Evolutionary conservation across 2,797 vertebrate species (phyloP).

Genomic region (Cichlasoma orientale): DNA sequence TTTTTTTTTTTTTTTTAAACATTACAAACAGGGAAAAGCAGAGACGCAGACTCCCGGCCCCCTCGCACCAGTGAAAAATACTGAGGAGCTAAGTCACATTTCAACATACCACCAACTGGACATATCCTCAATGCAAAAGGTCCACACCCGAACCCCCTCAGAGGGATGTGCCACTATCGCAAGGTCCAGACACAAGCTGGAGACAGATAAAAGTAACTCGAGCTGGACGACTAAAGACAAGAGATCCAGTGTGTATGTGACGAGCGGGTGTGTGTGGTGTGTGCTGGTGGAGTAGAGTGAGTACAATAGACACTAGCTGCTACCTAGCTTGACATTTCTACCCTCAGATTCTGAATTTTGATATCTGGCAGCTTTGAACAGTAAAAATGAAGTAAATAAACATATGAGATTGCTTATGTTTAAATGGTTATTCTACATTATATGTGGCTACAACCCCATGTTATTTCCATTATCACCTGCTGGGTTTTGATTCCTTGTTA

Average conservation of each 20-base stretch:
- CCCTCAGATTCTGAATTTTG: not conserved
- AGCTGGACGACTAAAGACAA: conserved; percentile 5
- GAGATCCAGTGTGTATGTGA: not conserved
- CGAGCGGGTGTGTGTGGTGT: not conserved
- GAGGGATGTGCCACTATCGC: conserved; percentile 62
- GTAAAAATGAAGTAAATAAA: not conserved
- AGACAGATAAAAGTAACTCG: conserved; percentile 61
- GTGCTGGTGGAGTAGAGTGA: not conserved
- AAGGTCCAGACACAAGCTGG: conserved; percentile 47
- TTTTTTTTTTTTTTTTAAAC: no score
- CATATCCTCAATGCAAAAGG: conserved; percentile 12
- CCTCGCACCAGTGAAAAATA: not conserved
- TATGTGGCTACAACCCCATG: no score
- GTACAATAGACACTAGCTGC: not conserved
- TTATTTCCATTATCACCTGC: not conserved
- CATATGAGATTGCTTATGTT: not conserved
- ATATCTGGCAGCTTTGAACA: not conserved
- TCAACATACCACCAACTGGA: not conserved
- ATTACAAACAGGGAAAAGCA: not conserved
- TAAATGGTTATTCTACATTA: not conserved
- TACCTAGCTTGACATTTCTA: not conserved
- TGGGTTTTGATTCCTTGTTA: not conserved
- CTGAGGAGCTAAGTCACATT: not conserved
- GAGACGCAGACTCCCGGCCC: accelerated
- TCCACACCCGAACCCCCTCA: conserved; percentile 44